Evolutionary conservation across 1,140 invertebrate genomes (phyloP).

Genomic region (Drosophila simulans): DNA sequence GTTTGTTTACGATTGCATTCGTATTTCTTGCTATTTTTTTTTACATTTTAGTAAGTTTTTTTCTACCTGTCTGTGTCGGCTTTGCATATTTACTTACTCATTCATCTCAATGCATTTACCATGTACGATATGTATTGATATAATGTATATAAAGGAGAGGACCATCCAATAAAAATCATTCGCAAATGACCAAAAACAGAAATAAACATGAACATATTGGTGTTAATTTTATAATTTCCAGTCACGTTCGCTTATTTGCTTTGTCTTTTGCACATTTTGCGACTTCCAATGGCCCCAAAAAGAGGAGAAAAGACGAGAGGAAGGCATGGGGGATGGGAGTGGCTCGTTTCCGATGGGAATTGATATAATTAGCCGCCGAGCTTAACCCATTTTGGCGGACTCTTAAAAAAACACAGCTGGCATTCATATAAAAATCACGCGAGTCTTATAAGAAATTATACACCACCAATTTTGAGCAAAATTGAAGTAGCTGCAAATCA

Average conservation of each 20-base stretch:
- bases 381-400: conserved; percentile 17
- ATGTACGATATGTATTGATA: conserved; percentile 8
- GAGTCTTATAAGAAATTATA: not conserved
- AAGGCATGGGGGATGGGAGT: not conserved
- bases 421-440: conserved; percentile 1
- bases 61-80: conserved; percentile 11
- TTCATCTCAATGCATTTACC: conserved; percentile 25
- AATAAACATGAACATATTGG: conserved; percentile 61
- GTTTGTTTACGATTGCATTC: conserved; percentile 22
- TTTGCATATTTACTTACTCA: conserved; percentile 33
- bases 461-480: no score
- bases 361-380: conserved; percentile 26
- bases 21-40: not conserved
- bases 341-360: conserved; percentile 22
- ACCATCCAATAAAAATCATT: conserved; percentile 16
- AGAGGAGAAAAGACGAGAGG: not conserved
- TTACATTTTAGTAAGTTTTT: conserved; percentile 4
- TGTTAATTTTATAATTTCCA: conserved; percentile 73
- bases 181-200: conserved; percentile 39
- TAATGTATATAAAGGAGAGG: not conserved
- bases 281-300: conserved; percentile 20
- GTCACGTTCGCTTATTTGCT: conserved; percentile 73
- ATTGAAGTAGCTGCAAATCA: not conserved
- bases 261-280: conserved; percentile 44
- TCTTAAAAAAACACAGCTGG: not conserved